Conservation (phyloP, 2,797 vertebrate species). For the Neoniphon sammara region DNA sequence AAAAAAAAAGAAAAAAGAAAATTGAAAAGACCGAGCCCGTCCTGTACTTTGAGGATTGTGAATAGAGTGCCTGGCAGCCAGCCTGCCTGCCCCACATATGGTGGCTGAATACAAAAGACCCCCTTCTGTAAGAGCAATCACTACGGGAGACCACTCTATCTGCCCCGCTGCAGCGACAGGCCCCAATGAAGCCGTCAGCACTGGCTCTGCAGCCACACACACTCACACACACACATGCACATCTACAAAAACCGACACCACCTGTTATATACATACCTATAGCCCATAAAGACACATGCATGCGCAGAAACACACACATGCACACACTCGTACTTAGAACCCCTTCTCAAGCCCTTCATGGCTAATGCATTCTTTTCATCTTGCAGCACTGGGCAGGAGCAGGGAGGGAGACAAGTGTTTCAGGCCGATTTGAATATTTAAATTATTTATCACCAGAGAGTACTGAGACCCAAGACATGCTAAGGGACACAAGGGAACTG, state of each 20-base stretch:
- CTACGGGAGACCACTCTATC: constrained; percentile 75
- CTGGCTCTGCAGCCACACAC: constrained; percentile 35
- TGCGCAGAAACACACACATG: constrained; percentile 9
- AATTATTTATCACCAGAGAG: constrained; percentile 75
- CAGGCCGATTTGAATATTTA: constrained; percentile 79
- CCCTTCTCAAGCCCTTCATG: constrained; percentile 39
- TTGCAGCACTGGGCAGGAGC: constrained; percentile 41
- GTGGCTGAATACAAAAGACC: constrained; percentile 78
- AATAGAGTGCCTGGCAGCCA: constrained; percentile 69
- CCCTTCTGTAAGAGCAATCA: constrained; percentile 68
- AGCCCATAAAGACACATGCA: not conserved
- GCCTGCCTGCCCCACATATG: constrained; percentile 75
- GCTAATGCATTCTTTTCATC: constrained; percentile 76
- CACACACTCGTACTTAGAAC: constrained; percentile 8
- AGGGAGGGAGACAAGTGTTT: constrained; percentile 65
- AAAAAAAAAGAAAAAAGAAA: constrained; percentile 12
- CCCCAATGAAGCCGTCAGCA: constrained; percentile 75
- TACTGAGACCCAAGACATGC: constrained; percentile 47
- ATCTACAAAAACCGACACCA: constrained; percentile 33
- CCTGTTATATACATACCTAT: constrained; percentile 42
- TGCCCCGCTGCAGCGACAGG: constrained; percentile 57
- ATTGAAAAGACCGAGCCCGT: constrained; percentile 66
- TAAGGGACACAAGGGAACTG: constrained; percentile 43
- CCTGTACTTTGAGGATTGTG: constrained; percentile 78
- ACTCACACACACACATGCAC: constrained; percentile 3